phyloP scores from a whole-genome alignment of 2,113 vertebrate genomes.

The Clinocottus analis region DNA sequence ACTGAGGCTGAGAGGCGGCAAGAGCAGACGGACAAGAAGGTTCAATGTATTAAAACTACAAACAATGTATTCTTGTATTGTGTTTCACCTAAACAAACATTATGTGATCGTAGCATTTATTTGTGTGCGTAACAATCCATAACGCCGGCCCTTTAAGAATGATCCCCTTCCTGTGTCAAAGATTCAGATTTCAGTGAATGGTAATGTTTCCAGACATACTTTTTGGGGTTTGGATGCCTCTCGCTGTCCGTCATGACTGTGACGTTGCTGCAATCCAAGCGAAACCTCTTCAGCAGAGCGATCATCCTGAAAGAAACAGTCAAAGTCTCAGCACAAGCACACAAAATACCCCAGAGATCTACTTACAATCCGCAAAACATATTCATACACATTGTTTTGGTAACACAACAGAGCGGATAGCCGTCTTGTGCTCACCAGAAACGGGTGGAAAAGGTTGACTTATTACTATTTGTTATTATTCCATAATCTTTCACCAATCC shows the following conservation, averaged over 20 bases:
- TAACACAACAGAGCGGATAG: no score
- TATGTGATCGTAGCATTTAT: no score
- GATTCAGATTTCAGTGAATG: neutral
- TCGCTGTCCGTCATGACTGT: constrained; percentile 82
- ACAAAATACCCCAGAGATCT: neutral
- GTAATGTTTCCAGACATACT: constrained; percentile 50
- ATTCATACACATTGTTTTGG: no score
- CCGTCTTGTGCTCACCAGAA: no score
- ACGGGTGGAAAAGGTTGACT: no score
- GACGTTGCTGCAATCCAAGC: constrained; percentile 81
- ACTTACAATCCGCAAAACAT: neutral
- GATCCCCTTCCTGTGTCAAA: no score
- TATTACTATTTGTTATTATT: no score
- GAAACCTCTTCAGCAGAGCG: constrained; percentile 78
- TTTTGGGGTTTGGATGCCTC: constrained; percentile 75
- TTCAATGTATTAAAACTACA: neutral
- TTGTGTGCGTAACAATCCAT: no score
- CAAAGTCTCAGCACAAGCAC: neutral
- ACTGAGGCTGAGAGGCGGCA: constrained; percentile 62
- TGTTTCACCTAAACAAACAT: neutral
- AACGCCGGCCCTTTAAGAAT: no score
- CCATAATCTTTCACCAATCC: no score
- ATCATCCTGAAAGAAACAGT: constrained; percentile 73
- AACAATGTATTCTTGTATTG: neutral
- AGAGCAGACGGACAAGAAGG: neutral